Conservation (phyloP, 2,113 vertebrate species). For the Oryzias curvinotus region DNA sequence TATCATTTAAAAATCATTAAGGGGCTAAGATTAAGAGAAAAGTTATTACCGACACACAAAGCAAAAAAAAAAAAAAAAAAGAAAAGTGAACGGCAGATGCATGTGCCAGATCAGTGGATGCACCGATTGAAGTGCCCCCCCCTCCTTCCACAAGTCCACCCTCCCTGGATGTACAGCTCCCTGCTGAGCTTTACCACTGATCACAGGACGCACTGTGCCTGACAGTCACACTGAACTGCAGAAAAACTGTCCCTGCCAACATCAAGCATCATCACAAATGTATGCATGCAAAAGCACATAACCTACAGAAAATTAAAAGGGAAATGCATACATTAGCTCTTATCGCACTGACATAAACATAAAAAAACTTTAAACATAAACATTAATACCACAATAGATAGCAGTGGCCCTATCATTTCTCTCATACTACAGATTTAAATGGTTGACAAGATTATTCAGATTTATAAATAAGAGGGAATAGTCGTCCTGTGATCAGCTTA, state of each 20-base stretch:
- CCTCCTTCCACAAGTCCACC: not conserved
- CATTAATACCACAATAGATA: no score
- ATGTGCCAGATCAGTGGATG: constrained; percentile 52
- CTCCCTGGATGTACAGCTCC: constrained; percentile 10
- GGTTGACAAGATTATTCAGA: no score
- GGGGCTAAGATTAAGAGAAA: not conserved
- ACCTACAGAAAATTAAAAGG: constrained; percentile 10
- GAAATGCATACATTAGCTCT: not conserved
- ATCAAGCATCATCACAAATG: constrained; percentile 39
- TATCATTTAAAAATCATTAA: no score
- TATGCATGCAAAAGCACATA: constrained; percentile 11
- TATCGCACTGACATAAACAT: not conserved
- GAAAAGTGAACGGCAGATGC: constrained; percentile 33
- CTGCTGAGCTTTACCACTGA: constrained; percentile 60
- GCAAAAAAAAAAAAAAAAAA: constrained; percentile 18
- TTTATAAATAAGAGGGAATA: no score
- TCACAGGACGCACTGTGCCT: constrained; percentile 42
- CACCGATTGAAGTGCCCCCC: constrained; percentile 24
- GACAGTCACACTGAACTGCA: constrained; percentile 51
- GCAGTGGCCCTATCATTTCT: no score
- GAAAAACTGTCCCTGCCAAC: constrained; percentile 37
- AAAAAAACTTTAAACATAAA: no score
- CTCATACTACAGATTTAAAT: no score
- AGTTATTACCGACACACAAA: constrained; percentile 6
- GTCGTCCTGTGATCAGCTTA: no score